phyloP scores from a whole-genome alignment of 2,113 vertebrate genomes.

The Eulemur macaco region DNA sequence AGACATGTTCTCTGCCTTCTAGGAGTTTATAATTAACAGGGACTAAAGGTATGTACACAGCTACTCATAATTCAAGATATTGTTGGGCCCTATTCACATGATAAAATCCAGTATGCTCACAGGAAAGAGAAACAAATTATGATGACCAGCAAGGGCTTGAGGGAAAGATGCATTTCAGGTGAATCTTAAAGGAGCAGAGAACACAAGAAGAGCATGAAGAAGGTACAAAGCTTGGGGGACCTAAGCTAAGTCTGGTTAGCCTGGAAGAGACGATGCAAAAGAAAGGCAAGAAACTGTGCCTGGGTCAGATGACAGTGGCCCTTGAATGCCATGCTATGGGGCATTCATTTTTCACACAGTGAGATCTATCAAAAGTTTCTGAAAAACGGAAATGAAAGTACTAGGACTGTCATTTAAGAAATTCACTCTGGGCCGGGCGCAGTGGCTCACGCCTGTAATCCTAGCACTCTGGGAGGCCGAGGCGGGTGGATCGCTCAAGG shows the following conservation, averaged over 20 bases:
- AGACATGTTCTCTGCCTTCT: neutral
- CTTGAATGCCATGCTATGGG: neutral
- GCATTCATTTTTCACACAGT: neutral
- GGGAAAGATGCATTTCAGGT: neutral
- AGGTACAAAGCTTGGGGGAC: neutral
- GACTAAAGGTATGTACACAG: neutral
- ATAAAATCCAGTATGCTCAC: neutral
- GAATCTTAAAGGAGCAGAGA: neutral
- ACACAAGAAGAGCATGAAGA: neutral
- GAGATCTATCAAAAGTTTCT: neutral
- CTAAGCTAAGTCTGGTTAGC: neutral
- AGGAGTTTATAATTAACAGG: neutral
- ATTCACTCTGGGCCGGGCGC: neutral
- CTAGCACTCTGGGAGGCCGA: too few relatives aligned
- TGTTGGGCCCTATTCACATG: neutral
- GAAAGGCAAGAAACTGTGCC: neutral
- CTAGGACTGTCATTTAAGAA: neutral
- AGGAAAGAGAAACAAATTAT: neutral
- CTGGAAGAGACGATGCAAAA: neutral
- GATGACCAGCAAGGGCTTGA: neutral
- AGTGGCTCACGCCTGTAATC: too few relatives aligned
- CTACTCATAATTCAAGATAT: neutral
- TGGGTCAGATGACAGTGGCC: neutral
- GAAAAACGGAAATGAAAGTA: neutral
- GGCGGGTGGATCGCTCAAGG: too few relatives aligned